Evolutionary conservation across 2,113 vertebrate species (phyloP), one percentile per base, ranked within the genome.

Genomic region (Pluvianellus socialis): DNA sequence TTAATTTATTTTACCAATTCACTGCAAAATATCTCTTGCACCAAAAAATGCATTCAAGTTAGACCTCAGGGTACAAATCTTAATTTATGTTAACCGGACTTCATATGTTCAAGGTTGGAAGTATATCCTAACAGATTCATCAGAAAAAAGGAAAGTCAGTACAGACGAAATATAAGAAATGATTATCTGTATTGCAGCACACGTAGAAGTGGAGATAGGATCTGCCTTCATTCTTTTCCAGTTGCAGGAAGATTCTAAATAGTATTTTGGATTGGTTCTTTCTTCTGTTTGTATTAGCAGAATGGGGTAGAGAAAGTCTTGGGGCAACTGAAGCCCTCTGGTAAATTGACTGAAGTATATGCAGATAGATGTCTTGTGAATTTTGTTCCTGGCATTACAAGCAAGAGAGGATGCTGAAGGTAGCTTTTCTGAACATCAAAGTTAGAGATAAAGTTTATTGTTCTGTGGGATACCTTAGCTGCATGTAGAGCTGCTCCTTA

Each of bases 151-250:
- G 26, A 35, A 24, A 81, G 50, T 74, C 82, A 77, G 11, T 55
- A 40, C 12, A 85, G 55, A 94, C 62, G n/a, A 82, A 80, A 97
- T 94, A 45, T 53, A 79, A 91, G 45, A 88, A 80, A 26, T 24
- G 33, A 80, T 62, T 74, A 49, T 73, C 45, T 77, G 16, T 44
- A 44, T 79, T 66, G 33, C 23, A 86, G 27, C 74, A 50, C n/a
- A 19, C 14, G 3, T 76, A 74, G 38, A 66, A 47, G 42, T 55
- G 13, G 44, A 79, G 80, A 95, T 90, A 92, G 26, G n/a, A 93
- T 94, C 74, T 90, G 63, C 86, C 65, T 89, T 92, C 50, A 49
- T 72, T 92, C 19, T 96, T 92, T 93, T 92, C 72, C 77, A 83
- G 55, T 33, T 87, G 52, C 59, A 70, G 62, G 21, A 89, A 91